phyloP scores from a whole-genome alignment of 1,140 invertebrate genomes.

The Neodiprion virginianus region DNA sequence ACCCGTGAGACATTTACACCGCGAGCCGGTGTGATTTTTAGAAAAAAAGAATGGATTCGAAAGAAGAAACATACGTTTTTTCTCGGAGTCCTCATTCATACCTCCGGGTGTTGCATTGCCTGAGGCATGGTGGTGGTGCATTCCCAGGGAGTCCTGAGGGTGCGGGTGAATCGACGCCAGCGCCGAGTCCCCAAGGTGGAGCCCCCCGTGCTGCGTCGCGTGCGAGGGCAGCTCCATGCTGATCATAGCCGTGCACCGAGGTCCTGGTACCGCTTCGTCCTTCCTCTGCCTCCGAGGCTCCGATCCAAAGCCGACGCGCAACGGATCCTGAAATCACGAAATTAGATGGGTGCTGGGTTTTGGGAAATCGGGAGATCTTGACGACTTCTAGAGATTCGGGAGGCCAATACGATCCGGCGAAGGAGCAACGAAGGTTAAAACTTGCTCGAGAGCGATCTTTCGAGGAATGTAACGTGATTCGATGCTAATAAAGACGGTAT shows the following conservation, averaged over 20 bases:
- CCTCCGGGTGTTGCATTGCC: conserved; percentile 52
- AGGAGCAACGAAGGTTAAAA: too few species aligned
- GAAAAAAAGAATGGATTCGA: conserved; percentile 38
- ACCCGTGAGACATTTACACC: too few species aligned
- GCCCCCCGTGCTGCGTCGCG: conserved; percentile 53
- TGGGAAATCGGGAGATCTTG: too few species aligned
- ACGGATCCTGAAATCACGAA: too few species aligned
- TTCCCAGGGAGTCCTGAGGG: conserved; percentile 49
- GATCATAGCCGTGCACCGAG: conserved; percentile 55
- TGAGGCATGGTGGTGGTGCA: conserved; percentile 53
- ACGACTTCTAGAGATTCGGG: too few species aligned
- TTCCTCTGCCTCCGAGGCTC: conserved; percentile 37
- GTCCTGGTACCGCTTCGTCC: conserved; percentile 34
- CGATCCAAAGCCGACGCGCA: background rate
- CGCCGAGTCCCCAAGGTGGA: conserved; percentile 53
- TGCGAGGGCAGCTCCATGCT: conserved; percentile 58
- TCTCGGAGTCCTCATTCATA: conserved; percentile 59
- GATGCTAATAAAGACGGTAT: too few species aligned
- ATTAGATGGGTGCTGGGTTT: too few species aligned
- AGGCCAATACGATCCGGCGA: too few species aligned
- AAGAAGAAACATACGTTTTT: conserved; percentile 61
- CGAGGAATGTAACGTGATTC: too few species aligned
- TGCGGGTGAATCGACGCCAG: conserved; percentile 53
- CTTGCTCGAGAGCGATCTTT: too few species aligned
- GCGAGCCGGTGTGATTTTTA: background rate